These are phyloP conservation scores for Eulemur albifrons DNA, from an alignment of 2,797 vertebrate genomes.

Conservation along the genomic window DNA sequence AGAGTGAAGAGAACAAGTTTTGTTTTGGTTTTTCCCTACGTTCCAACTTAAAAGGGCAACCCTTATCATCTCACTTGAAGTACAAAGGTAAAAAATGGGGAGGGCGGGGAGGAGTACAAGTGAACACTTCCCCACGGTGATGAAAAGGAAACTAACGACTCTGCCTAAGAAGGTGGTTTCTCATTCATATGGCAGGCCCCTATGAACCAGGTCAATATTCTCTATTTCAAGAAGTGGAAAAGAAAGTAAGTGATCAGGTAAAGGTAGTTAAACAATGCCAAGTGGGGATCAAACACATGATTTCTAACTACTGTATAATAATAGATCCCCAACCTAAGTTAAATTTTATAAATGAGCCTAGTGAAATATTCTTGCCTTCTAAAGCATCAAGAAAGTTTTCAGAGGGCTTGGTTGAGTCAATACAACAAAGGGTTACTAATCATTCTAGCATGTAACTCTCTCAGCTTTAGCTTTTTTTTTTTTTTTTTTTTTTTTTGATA, in stretches of 20 bases:
- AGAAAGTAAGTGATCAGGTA: neutral
- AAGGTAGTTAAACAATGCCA: neutral
- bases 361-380: neutral
- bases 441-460: neutral
- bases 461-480: neutral
- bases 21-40: neutral
- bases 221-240: neutral
- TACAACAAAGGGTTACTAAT: neutral
- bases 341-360: neutral
- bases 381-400: neutral
- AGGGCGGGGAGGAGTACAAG: neutral
- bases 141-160: neutral
- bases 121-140: neutral
- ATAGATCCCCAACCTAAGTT: neutral
- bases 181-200: neutral
- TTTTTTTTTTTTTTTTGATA: neutral
- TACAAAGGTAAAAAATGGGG: neutral
- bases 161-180: neutral
- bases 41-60: neutral
- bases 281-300: neutral
- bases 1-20: neutral
- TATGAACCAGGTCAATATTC: neutral
- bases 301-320: neutral
- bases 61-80: neutral
- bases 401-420: neutral